Base-by-base conservation (phyloP, 2,888 invertebrate species). In the Microchrysa polita region DNA sequence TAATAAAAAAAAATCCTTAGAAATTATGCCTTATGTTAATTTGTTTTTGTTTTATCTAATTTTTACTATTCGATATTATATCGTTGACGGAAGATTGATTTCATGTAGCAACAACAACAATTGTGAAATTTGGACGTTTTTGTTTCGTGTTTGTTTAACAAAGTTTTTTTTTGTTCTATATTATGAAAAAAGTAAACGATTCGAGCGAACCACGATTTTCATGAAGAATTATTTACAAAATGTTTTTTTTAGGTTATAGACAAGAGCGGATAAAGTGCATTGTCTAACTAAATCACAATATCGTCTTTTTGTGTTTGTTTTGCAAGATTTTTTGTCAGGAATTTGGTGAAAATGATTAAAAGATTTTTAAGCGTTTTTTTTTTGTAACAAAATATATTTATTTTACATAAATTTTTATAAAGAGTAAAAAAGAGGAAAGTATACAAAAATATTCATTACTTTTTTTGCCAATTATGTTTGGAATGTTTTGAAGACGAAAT, bases 241-340 rank as follows among this genome's bases (percentile, higher is more conserved):
- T 20, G 27, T 23, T 9, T 23, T 23, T 23, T 9, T 23, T 23
- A 59, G 4, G n/a, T n/a, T 23, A 23, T 20, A 59, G 23, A n/a
- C 12, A 12, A 55, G n/a, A n/a, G 14, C 23, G 27, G 59, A 27
- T 59, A 59, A 23, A 59, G n/a, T n/a, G 23, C 59, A 59, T 59
- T 59, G 23, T 59, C 59, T 59, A 59, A 59, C 59, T 59, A 59
- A 59, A 59, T 59, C 59, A 59, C 59, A 59, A 59, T 59, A 48
- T 48, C n/a, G 12, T 48, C 10, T 48, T 48, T 48, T 48, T 48
- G 42, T 9, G 12, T 48, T 48, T 48, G 48, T 48, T 48, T 48
- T 48, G 48, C 4, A 48, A 34, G 27, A 34, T 34, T 34, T 34
- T 34, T 34, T 34, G 2, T 34, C 7, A 34, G 27, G 27, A 7